Percentiles rank a stretch among this genome's conserved stretches.
Evolutionary conservation across 2,113 vertebrate species (phyloP).

Genomic region (Panurus biarmicus): DNA sequence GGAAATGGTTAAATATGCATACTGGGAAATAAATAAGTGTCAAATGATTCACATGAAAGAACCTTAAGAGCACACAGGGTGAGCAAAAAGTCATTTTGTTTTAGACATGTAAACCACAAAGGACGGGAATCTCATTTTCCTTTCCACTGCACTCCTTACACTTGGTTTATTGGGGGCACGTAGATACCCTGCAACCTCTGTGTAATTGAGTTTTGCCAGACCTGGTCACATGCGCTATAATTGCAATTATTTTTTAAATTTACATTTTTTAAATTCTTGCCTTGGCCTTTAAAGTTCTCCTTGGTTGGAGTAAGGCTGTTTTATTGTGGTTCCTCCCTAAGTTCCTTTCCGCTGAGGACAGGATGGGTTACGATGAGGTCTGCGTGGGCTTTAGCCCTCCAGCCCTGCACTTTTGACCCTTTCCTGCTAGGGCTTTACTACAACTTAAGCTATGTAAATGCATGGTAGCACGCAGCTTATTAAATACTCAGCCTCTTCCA

Average conservation of each 20-base stretch:
- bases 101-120: neutral
- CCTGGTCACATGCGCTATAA: neutral
- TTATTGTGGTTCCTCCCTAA: neutral
- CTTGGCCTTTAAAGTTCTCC: neutral
- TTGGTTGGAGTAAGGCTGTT: neutral
- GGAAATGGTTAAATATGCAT: neutral
- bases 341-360: neutral
- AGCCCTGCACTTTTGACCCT: slow-evolving; percentile 38
- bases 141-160: neutral
- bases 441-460: slow-evolving; percentile 13
- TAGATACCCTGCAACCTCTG: neutral
- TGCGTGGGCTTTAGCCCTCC: neutral
- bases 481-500: slow-evolving; percentile 22
- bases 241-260: neutral
- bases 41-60: neutral
- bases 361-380: neutral
- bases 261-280: neutral
- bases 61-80: neutral
- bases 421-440: neutral
- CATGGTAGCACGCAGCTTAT: neutral
- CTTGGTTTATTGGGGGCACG: neutral
- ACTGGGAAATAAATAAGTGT: neutral
- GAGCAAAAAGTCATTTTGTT: neutral
- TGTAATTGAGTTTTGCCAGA: neutral
- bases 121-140: neutral